Percentiles rank a stretch among this genome's conserved stretches.
These are phyloP conservation scores for Brevimyrus niger DNA, from an alignment of 2,113 vertebrate species.

Conservation along the genomic window DNA sequence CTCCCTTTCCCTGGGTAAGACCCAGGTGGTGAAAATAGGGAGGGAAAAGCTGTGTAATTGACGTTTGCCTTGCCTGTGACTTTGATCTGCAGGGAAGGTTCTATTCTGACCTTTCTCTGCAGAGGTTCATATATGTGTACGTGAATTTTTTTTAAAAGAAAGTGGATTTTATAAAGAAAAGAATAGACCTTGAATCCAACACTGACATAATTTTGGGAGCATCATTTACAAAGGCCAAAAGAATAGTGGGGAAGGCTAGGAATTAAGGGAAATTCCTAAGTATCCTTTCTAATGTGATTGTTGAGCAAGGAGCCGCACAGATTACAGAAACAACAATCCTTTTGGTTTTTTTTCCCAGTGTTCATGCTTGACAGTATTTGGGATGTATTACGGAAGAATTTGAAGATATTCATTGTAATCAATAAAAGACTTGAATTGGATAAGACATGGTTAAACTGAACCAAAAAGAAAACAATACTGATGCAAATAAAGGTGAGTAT, in stretches of 20 bases:
- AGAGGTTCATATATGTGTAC: not conserved
- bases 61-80: not conserved
- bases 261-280: not conserved
- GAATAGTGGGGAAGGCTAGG: not conserved
- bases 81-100: not conserved
- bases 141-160: not conserved
- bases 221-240: not conserved
- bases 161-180: not conserved
- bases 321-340: not conserved
- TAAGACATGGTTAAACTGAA: not conserved
- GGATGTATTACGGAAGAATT: not conserved
- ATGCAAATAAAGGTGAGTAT: not conserved
- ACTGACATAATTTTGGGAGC: not conserved
- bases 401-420: not conserved
- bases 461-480: not conserved
- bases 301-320: constrained; percentile 6
- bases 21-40: not conserved
- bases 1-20: not conserved
- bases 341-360: not conserved
- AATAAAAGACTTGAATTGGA: not conserved
- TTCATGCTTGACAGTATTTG: too few species aligned
- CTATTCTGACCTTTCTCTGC: not conserved
- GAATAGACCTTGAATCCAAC: not conserved
- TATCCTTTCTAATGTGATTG: not conserved
- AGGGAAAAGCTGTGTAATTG: not conserved